Percentiles rank a stretch among this genome's conserved stretches.
Conservation (phyloP, 1,140 invertebrate genomes). For the Sarcophaga peregrina region DNA sequence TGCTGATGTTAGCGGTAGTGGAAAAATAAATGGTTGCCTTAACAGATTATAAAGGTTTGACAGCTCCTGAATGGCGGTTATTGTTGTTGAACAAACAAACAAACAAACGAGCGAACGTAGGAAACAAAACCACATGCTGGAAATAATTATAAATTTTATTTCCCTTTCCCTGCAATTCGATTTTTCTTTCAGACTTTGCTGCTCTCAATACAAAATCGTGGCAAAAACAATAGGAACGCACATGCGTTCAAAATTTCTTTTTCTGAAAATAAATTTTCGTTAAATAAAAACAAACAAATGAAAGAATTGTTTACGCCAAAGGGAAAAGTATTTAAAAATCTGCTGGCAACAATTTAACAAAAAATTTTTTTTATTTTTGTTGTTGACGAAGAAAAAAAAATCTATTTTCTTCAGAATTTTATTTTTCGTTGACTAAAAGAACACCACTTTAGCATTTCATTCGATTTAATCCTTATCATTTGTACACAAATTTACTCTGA, state of each 20-base stretch:
- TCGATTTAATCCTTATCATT: neutral
- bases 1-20: neutral
- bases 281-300: too few relatives aligned
- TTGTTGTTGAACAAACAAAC: neutral
- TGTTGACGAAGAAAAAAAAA: neutral
- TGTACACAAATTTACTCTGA: conserved; percentile 15
- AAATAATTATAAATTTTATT: conserved; percentile 11
- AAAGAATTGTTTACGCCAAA: too few relatives aligned
- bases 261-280: too few relatives aligned
- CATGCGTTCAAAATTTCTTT: too few relatives aligned
- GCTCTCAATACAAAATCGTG: too few relatives aligned
- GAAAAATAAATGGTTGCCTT: conserved; percentile 15
- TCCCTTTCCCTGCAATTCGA: neutral
- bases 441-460: neutral
- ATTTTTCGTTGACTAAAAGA: neutral
- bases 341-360: too few relatives aligned
- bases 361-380: too few relatives aligned
- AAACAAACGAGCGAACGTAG: too few relatives aligned
- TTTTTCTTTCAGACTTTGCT: too few relatives aligned
- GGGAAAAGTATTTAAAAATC: too few relatives aligned
- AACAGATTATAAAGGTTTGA: conserved; percentile 19
- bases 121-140: neutral
- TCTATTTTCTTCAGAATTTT: neutral
- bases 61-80: conserved; percentile 8
- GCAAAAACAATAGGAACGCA: too few relatives aligned